Evolutionary conservation across 2,113 vertebrate genomes (phyloP), one percentile per base, ranked within the genome.

Genomic region (Sinocyclocheilus anophthalmus): DNA sequence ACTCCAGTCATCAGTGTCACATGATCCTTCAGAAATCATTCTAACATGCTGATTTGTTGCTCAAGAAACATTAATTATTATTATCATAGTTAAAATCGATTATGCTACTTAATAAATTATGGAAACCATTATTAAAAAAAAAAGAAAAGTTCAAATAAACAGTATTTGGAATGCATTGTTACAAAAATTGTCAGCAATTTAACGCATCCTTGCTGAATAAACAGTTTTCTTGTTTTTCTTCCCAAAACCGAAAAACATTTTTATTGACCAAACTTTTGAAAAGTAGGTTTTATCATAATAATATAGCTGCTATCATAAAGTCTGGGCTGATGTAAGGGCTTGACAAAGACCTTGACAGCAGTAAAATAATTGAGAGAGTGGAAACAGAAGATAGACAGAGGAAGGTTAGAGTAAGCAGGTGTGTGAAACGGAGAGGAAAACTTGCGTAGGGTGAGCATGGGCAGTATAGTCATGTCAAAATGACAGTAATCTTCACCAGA

Each of bases 391-490:
- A 53, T n/a, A 39, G 24, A 22, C 45, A 70, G 26, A 61, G 10
- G 82, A 69, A 50, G 63, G 20, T 24, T 20, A 59, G 24, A 59
- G 63, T 76, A 57, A 86, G 76, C 84, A n/a, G 93, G 85, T 80
- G 77, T 83, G 86, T 84, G 72, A 88, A 84, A 12, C 85, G 26
- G 26, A 83, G 14, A 93, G 91, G n/a, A n/a, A 91, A 92, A 99
- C 96, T 98, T 97, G 97, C 96, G 93, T 89, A 90, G 93, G 77
- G 75, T 57, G 86, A 87, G 92, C n/a, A 87, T 57, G 91, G 91
- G 94, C 95, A 95, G 96, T 90, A 94, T 94, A 93, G 92, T 96
- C 96, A 92, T 95, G 91, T 96, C 96, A 94, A 95, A 95, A 94
- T 95, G 95, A 95, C 94, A 96, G 93, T 95, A 94, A 93, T 94